A percentile compares a stretch with the other conserved stretches of the same genome.
phyloP scores from a whole-genome alignment of 2,888 invertebrate species.

The Ormyrus labotus region DNA sequence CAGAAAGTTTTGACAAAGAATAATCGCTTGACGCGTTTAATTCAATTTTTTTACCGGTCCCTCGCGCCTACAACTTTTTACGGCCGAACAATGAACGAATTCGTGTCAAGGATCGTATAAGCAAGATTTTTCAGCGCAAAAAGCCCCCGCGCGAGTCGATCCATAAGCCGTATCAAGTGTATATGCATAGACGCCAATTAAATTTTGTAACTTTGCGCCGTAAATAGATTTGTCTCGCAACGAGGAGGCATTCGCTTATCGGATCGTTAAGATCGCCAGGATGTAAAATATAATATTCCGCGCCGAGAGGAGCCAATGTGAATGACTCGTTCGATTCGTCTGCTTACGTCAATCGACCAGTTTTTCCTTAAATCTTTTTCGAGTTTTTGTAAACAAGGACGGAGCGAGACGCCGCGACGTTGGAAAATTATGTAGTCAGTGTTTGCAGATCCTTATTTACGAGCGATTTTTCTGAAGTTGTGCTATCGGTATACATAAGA shows the following conservation, averaged over 20 bases:
- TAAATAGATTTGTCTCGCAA: background rate
- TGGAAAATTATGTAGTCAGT: too few species aligned
- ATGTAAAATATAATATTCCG: conserved; percentile 14
- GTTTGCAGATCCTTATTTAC: too few species aligned
- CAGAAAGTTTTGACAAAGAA: background rate
- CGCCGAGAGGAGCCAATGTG: background rate
- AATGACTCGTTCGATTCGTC: background rate
- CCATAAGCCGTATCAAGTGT: background rate
- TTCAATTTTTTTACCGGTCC: conserved; percentile 6
- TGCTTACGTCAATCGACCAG: conserved; percentile 43
- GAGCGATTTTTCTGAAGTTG: too few species aligned
- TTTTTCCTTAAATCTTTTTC: conserved; percentile 33
- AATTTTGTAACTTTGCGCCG: conserved; percentile 33
- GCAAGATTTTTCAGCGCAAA: conserved; percentile 36
- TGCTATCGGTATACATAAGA: too few species aligned
- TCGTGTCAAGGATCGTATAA: conserved; percentile 45
- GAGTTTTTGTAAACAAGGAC: background rate
- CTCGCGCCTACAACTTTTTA: conserved; percentile 30
- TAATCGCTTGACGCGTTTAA: conserved; percentile 20
- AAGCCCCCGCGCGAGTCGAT: background rate
- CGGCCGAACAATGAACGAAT: conserved; percentile 47
- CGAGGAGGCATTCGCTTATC: conserved; percentile 1
- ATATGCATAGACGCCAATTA: conserved; percentile 24
- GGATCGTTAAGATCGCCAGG: conserved; percentile 18
- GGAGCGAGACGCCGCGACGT: background rate